A percentile compares a stretch with the other conserved stretches of the same genome.
These are phyloP conservation scores for Gymnoscelis rufifasciata DNA, from an alignment of 2,888 invertebrate species.

Conservation along the genomic window DNA sequence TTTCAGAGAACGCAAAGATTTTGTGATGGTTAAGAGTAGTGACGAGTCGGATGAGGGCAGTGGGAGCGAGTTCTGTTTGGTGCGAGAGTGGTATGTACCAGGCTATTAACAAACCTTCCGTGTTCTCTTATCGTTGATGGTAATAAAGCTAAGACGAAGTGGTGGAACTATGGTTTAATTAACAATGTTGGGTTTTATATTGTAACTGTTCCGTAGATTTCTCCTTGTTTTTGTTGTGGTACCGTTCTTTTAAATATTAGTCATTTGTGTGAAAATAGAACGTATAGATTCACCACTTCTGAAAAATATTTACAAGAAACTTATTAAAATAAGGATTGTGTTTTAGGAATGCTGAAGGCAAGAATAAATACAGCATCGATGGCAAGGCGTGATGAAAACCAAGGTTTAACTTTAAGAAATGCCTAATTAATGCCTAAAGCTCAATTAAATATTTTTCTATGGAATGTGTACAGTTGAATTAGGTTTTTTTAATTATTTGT, in stretches of 20 bases:
- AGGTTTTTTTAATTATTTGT: too few species aligned
- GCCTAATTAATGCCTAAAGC: constrained; percentile 29
- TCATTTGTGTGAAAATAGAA: background rate
- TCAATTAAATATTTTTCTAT: constrained; percentile 31
- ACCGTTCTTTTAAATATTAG: background rate
- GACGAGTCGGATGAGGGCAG: constrained; percentile 59
- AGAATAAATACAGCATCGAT: constrained; percentile 65
- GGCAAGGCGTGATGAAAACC: constrained; percentile 56
- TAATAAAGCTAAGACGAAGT: constrained; percentile 11
- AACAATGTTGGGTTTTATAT: too few species aligned
- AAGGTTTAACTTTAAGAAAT: constrained; percentile 25
- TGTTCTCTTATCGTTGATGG: constrained; percentile 21
- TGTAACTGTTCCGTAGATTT: too few species aligned
- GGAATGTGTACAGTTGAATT: constrained; percentile 15
- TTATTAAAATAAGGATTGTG: constrained; percentile 28
- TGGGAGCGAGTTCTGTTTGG: constrained; percentile 62
- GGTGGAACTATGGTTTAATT: constrained; percentile 23
- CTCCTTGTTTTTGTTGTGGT: background rate
- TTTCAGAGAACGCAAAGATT: constrained; percentile 69
- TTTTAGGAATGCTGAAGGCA: constrained; percentile 69
- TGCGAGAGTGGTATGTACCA: constrained; percentile 68
- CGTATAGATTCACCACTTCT: constrained; percentile 31
- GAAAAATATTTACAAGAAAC: background rate
- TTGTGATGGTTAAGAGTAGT: constrained; percentile 65
- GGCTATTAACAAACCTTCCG: constrained; percentile 34